Evolutionary conservation across 2,113 vertebrate species (phyloP).

Genomic region (Irena cyanogastra): DNA sequence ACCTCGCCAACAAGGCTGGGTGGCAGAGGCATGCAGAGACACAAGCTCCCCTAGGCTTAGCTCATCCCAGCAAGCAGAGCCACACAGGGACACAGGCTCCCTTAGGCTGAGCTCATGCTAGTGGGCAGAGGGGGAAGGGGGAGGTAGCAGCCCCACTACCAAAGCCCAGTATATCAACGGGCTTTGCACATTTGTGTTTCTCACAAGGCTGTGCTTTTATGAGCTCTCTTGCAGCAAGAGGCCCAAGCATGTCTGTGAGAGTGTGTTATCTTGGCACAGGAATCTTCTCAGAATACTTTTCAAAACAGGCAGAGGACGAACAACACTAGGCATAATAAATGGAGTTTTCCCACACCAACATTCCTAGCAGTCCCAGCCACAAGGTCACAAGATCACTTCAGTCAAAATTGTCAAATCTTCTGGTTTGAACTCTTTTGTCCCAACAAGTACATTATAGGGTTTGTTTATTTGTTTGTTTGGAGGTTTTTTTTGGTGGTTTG

Average conservation of each 20-base stretch:
- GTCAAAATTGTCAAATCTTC: background rate
- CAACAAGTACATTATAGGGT: background rate
- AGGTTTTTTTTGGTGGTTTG: too few species aligned
- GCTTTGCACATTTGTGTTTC: fast-evolving
- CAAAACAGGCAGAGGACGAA: background rate
- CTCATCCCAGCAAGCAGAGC: background rate
- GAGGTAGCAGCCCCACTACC: background rate
- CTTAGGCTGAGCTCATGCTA: background rate
- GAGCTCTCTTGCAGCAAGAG: background rate
- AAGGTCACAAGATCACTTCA: too few species aligned
- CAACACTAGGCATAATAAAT: background rate
- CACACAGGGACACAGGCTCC: background rate
- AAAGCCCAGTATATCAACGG: background rate
- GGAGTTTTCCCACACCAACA: background rate
- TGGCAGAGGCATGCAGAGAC: background rate
- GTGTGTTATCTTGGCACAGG: background rate
- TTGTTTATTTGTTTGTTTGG: too few species aligned
- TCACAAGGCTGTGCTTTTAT: background rate
- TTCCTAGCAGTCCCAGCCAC: background rate
- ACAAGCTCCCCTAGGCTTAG: background rate
- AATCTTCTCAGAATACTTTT: background rate
- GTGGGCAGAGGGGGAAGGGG: background rate
- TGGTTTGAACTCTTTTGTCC: fast-evolving
- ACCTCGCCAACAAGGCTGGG: fast-evolving
- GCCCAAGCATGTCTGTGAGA: background rate